Evolutionary conservation across 2,888 invertebrate genomes (phyloP).

Genomic region (Diarsia mendica): DNA sequence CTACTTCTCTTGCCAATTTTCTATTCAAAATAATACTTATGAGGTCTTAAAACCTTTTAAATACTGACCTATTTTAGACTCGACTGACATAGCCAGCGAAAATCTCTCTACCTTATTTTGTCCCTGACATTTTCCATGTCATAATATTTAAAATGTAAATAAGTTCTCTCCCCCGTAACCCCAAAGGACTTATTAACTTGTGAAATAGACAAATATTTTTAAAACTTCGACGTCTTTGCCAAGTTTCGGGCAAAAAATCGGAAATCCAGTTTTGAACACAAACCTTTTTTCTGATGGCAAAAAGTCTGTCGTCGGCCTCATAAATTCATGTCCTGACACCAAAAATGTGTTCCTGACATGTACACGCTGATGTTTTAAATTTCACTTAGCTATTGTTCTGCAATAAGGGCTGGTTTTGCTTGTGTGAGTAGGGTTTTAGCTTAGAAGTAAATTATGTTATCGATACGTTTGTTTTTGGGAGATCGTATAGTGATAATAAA

Average conservation of each 20-base stretch:
- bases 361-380: slow-evolving; percentile 54
- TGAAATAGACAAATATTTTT: slow-evolving; percentile 49
- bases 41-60: slow-evolving; percentile 9
- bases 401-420: slow-evolving; percentile 44
- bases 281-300: slow-evolving; percentile 65
- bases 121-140: slow-evolving; percentile 15
- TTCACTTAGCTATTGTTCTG: slow-evolving; percentile 24
- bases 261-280: slow-evolving; percentile 65
- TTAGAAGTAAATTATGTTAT: neutral
- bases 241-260: slow-evolving; percentile 61
- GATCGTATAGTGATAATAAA: slow-evolving; percentile 7
- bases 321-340: slow-evolving; percentile 68
- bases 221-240: slow-evolving; percentile 39
- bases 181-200: slow-evolving; percentile 41
- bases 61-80: slow-evolving; percentile 27
- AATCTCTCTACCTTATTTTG: slow-evolving; percentile 1
- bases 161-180: slow-evolving; percentile 7
- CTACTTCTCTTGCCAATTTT: neutral
- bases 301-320: slow-evolving; percentile 67
- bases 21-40: slow-evolving; percentile 8
- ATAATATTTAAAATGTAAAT: slow-evolving; percentile 57
- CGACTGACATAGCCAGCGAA: neutral
- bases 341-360: slow-evolving; percentile 60
- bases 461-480: neutral
- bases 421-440: slow-evolving; percentile 2